Evolutionary conservation across 2,113 vertebrate genomes (phyloP).

Genomic region (Takifugu flavidus): DNA sequence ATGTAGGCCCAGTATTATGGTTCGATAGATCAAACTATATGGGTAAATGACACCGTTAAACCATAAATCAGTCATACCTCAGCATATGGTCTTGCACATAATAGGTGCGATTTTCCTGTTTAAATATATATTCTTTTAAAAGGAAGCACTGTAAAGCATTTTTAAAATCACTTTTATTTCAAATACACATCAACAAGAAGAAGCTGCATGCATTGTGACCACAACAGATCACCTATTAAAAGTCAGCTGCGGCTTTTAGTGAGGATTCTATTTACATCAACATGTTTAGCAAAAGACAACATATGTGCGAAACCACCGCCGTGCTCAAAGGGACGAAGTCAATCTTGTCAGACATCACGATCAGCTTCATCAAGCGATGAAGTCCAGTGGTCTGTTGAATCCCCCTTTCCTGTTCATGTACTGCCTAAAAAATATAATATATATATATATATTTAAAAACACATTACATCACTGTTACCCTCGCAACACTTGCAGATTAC

Average conservation of each 20-base stretch:
- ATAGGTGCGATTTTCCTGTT: neutral
- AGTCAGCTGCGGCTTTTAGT: conserved; percentile 5
- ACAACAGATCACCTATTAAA: neutral
- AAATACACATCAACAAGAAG: conserved; percentile 21
- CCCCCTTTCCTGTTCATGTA: conserved; percentile 99
- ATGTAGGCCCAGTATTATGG: no score
- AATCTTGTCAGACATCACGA: neutral
- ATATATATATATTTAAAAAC: conserved; percentile 49
- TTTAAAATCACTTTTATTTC: conserved; percentile 45
- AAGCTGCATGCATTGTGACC: neutral
- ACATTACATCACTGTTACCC: conserved; percentile 77
- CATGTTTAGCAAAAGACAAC: conserved; percentile 5
- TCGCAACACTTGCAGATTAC: conserved; percentile 75
- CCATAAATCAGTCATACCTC: neutral
- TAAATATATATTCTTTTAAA: neutral
- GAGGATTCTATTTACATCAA: conserved; percentile 30
- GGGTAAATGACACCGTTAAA: neutral
- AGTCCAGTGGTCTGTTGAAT: conserved; percentile 98
- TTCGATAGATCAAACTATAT: no score
- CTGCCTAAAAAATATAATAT: conserved; percentile 76
- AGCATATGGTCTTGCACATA: neutral
- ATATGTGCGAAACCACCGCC: neutral
- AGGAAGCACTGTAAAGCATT: conserved; percentile 1
- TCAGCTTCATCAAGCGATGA: conserved; percentile 83
- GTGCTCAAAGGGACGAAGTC: neutral